phyloP scores from a whole-genome alignment of 2,113 vertebrate genomes.

The Platanista minor region DNA sequence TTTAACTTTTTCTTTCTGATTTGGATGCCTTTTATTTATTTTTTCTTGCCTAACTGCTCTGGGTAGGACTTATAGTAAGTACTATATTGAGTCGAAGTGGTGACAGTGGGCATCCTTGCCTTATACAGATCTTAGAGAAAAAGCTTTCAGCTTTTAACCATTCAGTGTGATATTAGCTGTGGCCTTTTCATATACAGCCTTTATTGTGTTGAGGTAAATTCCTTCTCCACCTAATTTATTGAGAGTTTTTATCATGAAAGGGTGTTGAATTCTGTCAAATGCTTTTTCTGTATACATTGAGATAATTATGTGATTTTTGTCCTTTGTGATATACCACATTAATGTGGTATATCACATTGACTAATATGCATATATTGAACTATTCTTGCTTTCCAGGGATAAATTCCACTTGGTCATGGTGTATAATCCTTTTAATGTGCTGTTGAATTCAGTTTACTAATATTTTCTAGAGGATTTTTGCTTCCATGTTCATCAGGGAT shows the following conservation, averaged over 20 bases:
- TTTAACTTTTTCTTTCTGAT: neutral
- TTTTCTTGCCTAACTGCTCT: neutral
- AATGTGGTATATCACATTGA: neutral
- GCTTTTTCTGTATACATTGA: neutral
- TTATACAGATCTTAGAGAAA: neutral
- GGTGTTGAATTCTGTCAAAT: neutral
- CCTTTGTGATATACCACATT: too few relatives aligned
- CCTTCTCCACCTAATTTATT: neutral
- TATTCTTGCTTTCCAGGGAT: neutral
- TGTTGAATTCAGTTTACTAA: neutral
- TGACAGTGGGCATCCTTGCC: neutral
- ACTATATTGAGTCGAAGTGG: neutral
- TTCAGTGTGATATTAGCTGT: neutral
- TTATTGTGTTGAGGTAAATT: neutral
- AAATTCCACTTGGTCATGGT: neutral
- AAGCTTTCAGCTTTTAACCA: neutral
- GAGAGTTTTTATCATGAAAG: neutral
- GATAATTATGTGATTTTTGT: neutral
- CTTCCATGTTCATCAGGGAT: neutral
- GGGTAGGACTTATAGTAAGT: neutral
- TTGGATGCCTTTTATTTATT: neutral
- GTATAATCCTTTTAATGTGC: neutral
- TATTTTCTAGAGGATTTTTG: neutral
- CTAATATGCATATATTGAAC: neutral
- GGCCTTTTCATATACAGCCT: neutral